A percentile compares a stretch with the other conserved stretches of the same genome.
phyloP scores from a whole-genome alignment of 2,888 invertebrate species.

The Temnothorax rugatulus region DNA sequence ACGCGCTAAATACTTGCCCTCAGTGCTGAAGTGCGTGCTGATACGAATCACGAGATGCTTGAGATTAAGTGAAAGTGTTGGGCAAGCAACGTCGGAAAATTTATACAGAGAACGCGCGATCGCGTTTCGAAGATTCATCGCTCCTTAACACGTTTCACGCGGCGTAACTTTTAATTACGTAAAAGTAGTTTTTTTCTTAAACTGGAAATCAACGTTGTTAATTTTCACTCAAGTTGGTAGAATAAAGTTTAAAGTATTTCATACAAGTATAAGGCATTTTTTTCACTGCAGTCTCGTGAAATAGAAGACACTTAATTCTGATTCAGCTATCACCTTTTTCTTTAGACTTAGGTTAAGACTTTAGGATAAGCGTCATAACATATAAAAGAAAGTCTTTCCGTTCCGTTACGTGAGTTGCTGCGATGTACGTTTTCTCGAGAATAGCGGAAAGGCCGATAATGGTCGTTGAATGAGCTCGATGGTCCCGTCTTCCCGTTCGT shows the following conservation, averaged over 20 bases:
- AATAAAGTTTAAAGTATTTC: background rate
- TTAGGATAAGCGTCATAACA: background rate
- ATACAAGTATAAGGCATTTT: background rate
- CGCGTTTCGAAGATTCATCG: background rate
- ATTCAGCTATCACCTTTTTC: background rate
- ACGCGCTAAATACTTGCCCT: conserved; percentile 20
- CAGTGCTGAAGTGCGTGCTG: conserved; percentile 23
- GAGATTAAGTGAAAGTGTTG: conserved; percentile 32
- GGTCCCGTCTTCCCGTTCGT: conserved; percentile 27
- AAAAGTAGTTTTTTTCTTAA: background rate
- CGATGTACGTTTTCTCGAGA: conserved; percentile 20
- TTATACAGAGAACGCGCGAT: background rate
- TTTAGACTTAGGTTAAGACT: background rate
- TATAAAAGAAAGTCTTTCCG: background rate
- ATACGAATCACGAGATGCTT: background rate
- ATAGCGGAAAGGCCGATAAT: conserved; percentile 34
- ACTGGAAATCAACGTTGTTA: background rate
- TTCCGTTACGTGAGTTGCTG: background rate
- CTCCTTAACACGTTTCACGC: background rate
- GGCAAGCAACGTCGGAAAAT: background rate
- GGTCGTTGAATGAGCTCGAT: conserved; percentile 32
- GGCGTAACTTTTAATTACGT: background rate
- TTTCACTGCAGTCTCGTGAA: background rate
- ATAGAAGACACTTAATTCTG: background rate
- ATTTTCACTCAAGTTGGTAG: background rate